Evolutionary conservation across 2,113 vertebrate species (phyloP).

Genomic region (Colaptes auratus): DNA sequence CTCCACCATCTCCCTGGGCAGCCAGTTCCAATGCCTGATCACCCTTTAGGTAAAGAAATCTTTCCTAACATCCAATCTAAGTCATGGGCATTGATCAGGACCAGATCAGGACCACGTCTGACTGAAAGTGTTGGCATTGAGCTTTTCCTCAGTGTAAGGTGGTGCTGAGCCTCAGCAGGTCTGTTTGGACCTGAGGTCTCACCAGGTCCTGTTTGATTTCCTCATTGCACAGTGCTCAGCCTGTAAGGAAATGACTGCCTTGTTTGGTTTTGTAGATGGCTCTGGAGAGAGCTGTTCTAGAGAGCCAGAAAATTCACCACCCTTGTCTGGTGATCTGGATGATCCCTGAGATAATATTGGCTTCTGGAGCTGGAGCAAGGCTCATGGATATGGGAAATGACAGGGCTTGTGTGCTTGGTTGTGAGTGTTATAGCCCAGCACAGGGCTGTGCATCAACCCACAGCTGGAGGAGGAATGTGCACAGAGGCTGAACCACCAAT

Average conservation of each 20-base stretch:
- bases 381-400: neutral
- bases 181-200: neutral
- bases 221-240: accelerated
- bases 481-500: neutral
- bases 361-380: neutral
- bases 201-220: neutral
- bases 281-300: neutral
- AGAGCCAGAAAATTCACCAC: neutral
- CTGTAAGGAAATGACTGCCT: neutral
- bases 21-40: too few species aligned
- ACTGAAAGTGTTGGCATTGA: neutral
- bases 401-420: neutral
- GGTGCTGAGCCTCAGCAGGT: neutral
- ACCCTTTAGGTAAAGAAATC: too few species aligned
- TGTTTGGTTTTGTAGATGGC: neutral
- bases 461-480: neutral
- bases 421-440: neutral
- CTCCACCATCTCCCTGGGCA: too few species aligned
- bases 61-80: neutral
- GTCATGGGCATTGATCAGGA: neutral
- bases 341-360: neutral
- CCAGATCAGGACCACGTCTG: neutral
- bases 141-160: accelerated
- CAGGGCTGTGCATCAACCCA: accelerated
- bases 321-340: neutral